Base-by-base conservation (phyloP, 2,888 invertebrate species). In the Therioaphis trifolii region DNA sequence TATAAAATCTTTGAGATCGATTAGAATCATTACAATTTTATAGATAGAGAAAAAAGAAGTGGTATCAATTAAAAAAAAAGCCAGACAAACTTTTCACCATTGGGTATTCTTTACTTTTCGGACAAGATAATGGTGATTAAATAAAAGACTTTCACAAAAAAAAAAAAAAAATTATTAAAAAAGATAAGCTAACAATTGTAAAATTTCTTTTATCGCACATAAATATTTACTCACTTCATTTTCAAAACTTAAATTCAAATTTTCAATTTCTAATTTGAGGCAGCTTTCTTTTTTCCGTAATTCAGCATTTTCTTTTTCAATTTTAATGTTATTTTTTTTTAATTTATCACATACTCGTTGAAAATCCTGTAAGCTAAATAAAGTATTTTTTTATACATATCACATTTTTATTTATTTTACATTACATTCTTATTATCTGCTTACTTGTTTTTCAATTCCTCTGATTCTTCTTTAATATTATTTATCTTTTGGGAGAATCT, bases 171-270 rank as follows among this genome's bases (percentile, higher is more conserved):
- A n/a, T n/a, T n/a, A n/a, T n/a, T n/a, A n/a, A 35, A 35, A 35
- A 35, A 5, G 7, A 35, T 35, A 35, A 35, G 7, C 35, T n/a
- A n/a, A 35, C 7, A 3, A 35, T 35, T 35, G 35, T 35, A 35
- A 35, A 35, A 35, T 35, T 35, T 7, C 7, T 35, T 7, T 5
- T 7, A 5, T 35, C 35, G 35, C 35, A 5, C 35, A 35, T 3
- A 35, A 35, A 35, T 35, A 35, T 55, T 35, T 40, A 79, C 78
- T 55, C 9, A 79, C 78, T 69, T 69, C 78, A n/a, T 79, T 79
- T 7, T 79, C 78, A 43, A 27, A 24, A 5, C 12, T 55, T 9
- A 27, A 27, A 55, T 4, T 55, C 40, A 69, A 43, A 14, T 79
- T 15, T 43, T 79, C 55, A 9, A 69, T 55, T 40, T 79, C 68